Percentiles rank a stretch among this genome's conserved stretches.
Conservation (phyloP, 2,113 vertebrate genomes). For the Scartelaos histophorus region DNA sequence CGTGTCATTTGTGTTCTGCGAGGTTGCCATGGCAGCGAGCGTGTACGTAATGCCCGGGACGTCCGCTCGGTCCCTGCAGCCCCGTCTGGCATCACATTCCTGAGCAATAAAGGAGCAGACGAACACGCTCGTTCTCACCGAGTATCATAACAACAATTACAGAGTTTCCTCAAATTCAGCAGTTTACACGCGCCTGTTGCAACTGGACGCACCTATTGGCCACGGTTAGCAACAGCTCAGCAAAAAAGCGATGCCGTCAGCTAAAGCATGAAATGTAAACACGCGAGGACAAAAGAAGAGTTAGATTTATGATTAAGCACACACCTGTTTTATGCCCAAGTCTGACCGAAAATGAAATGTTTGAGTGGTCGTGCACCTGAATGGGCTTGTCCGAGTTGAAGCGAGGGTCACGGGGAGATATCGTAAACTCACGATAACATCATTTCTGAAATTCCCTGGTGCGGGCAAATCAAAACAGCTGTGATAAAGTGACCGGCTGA, state of each 20-base stretch:
- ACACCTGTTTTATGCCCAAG: background rate
- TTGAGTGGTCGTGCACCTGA: background rate
- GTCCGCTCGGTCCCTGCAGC: conserved; percentile 48
- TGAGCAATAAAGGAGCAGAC: conserved; percentile 35
- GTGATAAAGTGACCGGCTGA: conserved; percentile 14
- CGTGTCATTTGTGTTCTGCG: conserved; percentile 38
- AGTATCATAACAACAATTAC: conserved; percentile 6
- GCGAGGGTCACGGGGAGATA: background rate
- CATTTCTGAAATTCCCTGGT: conserved; percentile 27
- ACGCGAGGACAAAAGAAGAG: conserved; percentile 9
- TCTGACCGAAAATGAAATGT: background rate
- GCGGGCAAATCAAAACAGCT: conserved; percentile 14
- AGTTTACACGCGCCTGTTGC: conserved; percentile 1
- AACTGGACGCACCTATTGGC: conserved; percentile 35
- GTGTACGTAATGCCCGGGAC: conserved; percentile 50
- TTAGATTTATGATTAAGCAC: background rate
- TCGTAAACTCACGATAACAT: conserved; percentile 20
- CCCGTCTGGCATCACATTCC: conserved; percentile 62
- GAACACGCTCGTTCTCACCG: conserved; percentile 26
- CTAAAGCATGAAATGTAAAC: conserved; percentile 15
- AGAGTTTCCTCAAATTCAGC: conserved; percentile 13
- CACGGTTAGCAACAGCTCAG: conserved; percentile 8
- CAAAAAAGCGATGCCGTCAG: conserved; percentile 6
- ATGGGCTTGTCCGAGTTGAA: background rate
- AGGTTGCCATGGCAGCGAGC: conserved; percentile 64